Evolutionary conservation across 2,888 invertebrate genomes (phyloP), one percentile per base, ranked within the genome.

Genomic region (Callimorpha dominula): DNA sequence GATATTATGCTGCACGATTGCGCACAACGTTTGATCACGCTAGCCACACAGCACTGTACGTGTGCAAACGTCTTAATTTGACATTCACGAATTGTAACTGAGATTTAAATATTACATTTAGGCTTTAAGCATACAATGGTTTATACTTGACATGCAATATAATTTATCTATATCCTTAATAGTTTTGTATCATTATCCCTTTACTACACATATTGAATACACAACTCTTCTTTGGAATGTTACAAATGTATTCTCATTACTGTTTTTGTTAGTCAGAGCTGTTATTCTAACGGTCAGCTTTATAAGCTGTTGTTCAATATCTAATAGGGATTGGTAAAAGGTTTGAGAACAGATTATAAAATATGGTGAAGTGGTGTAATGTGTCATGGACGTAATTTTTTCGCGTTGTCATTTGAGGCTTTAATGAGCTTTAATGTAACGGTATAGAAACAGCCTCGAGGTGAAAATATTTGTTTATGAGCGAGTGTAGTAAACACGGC

Each of bases 121-220:
- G 82, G 80, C 76, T 82, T 78, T 86, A 87, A 87, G 88, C 85
- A 80, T 83, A 84, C 83, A 86, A 84, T 85, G 84, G 83, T 90
- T 90, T 89, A 89, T 88, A 86, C 84, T 89, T 91, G 89, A 89
- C 89, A 88, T 89, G 87, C 89, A 91, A 90, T 91, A 91, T 89
- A 89, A 85, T 85, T 88, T 85, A 81, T 81, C 80, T 83, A 81
- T 84, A 79, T 80, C 83, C 79, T 78, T 69, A 74, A 82, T 75
- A 72, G 79, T 80, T 83, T 88, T 79, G 85, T 88, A 87, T 88
- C 82, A 86, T 86, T 87, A 75, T 73, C 78, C 86, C 84, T 76
- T 68, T 49, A 66, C 72, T 62, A 73, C 76, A 74, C 75, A 66
- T 54, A 54, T 67, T 40, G 0, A 46, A 75, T 54, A 42, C 11